These are phyloP conservation scores for Hemibagrus guttatus DNA, from an alignment of 2,797 vertebrate genomes.

Conservation along the genomic window DNA sequence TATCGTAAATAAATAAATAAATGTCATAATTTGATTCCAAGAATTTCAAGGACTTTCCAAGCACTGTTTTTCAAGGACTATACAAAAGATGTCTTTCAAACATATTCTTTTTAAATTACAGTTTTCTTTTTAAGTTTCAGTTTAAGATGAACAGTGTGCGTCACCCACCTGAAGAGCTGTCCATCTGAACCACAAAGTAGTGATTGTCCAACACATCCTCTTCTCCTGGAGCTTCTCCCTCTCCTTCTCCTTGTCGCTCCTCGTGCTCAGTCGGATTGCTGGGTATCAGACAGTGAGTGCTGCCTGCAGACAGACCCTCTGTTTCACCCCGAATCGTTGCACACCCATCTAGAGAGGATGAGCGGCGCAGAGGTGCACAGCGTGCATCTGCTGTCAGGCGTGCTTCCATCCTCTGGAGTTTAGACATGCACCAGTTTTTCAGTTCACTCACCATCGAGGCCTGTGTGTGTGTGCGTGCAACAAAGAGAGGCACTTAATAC, in stretches of 20 bases:
- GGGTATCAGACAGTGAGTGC: conserved; percentile 62
- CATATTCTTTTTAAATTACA: too few relatives aligned
- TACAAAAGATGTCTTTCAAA: too few relatives aligned
- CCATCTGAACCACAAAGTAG: conserved; percentile 76
- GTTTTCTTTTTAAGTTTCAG: too few relatives aligned
- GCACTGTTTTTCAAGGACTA: too few relatives aligned
- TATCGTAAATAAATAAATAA: background rate
- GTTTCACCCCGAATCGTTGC: conserved; percentile 12
- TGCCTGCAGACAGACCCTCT: conserved; percentile 30
- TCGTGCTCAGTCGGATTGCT: conserved; percentile 40
- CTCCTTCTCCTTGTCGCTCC: background rate
- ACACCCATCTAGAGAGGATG: conserved; percentile 71
- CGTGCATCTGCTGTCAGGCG: conserved; percentile 80
- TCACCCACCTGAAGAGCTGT: conserved; percentile 71
- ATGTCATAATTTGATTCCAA: too few relatives aligned
- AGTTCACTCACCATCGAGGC: conserved; percentile 86
- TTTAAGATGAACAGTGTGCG: background rate
- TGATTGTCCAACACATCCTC: conserved; percentile 72
- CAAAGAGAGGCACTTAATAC: too few relatives aligned
- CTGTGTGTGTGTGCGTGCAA: conserved; percentile 62
- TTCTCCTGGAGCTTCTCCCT: conserved; percentile 57
- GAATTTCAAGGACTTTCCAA: too few relatives aligned
- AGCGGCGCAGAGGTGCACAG: conserved; percentile 50
- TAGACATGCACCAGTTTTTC: conserved; percentile 93
- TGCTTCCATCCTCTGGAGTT: conserved; percentile 89